Base-by-base conservation (phyloP, 2,797 vertebrate genomes). In the Bradypodion ventrale region DNA sequence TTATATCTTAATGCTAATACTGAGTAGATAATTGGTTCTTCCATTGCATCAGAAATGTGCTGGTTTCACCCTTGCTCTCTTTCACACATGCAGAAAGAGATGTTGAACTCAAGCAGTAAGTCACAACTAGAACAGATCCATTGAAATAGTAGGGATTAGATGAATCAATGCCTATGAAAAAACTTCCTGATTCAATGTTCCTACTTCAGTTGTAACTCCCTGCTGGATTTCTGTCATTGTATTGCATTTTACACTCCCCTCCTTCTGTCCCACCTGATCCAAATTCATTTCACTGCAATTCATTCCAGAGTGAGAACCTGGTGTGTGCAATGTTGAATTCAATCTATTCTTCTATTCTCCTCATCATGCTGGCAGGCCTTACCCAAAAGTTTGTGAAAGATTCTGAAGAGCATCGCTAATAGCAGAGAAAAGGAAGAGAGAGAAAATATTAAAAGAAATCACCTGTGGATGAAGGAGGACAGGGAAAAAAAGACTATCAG, bases 381-480 rank as follows among this genome's bases (percentile, higher is more conserved):
- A 70, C 70, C 70, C 37, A 80, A 80, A 90, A 83, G 0, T 84
- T 85, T n/a, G 49, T 83, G 80, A 92, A 91, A 82, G 83, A 88
- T 90, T 76, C 87, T 83, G 81, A 84, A 87, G 59, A 87, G 56
- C 63, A 83, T 16, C 60, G 8, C 87, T 83, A 89, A 89, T 46
- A 87, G 84, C 83, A 77, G 12, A 87, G 80, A 90, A 83, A 83
- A 86, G 70, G 25, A 74, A 92, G 82, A 90, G 76, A 16, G 35
- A 83, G 87, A 88, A 92, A 82, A 85, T 69, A 46, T 88, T 91
- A 88, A 88, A 89, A 89, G 32, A 90, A 87, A 77, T 77, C 82
- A 81, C 74, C 63, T 4, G 0, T 70, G 66, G 76, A 87, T 87
- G 69, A 88, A 91, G 85, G 81, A 88, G 78, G 83, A 78, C 60